Base-by-base conservation (phyloP, 2,888 invertebrate genomes). In the Drosophila maculinotata region DNA sequence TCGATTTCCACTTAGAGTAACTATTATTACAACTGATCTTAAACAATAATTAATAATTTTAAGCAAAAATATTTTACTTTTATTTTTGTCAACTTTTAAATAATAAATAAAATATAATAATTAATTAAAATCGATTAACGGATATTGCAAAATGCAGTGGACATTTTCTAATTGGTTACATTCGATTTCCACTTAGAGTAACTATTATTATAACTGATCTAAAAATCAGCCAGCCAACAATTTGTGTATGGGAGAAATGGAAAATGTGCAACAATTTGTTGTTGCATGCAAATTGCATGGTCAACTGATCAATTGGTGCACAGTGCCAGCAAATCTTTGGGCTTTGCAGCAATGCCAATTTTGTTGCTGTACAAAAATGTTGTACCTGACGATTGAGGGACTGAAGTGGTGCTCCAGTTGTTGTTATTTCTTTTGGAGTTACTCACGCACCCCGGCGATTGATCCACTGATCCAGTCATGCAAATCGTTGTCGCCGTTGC, bases 261-360 rank as follows among this genome's bases (percentile, higher is more conserved):
- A 20, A 60, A 69, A 68, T 47, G 45, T 49, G 45, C 54, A 66
- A 38, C 10, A 28, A 14, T 17, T 51, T 51, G 15, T 39, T 23
- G 38, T 31, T 39, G 30, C 83, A 83, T 83, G 80, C 70, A 83
- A 86, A 87, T 88, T 79, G 78, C 79, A 90, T 87, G 89, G 88
- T 89, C 88, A 90, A 89, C 76, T 89, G 90, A 80, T 87, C 90
- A 89, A 89, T 79, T 89, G 86, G 90, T 82, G 89, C 80, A 89
- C 81, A 88, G 69, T 79, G 90, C 89, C 89, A 89, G 72, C 70
- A 54, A 56, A 28, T 48, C 54, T 30, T 30, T 53, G 35, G 36
- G 42, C 33, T 20, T 39, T 48, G 35, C 41, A 26, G 45, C 58
- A 30, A 48, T 35, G 45, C 59, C 62, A 48, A 53, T 36, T 48